phyloP scores from a whole-genome alignment of 2,888 invertebrate genomes.

The Muschampia plurimacula region DNA sequence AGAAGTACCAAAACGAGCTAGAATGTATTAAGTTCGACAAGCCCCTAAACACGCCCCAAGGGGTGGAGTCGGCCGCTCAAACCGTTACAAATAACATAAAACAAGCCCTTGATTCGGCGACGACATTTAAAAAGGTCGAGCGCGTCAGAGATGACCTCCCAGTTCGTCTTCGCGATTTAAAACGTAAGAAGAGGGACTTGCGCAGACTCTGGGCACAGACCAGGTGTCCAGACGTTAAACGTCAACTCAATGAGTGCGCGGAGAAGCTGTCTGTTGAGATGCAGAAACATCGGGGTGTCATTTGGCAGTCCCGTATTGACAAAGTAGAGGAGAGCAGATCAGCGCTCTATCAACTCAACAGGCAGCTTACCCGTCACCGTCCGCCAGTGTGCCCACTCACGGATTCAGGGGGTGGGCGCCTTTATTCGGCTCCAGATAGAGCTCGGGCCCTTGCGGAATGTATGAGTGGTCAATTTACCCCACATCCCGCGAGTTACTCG shows the following conservation, averaged over 20 bases:
- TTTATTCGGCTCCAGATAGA: background rate
- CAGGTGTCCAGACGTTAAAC: conserved; percentile 9
- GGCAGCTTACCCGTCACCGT: background rate
- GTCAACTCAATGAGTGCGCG: background rate
- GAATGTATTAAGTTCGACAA: background rate
- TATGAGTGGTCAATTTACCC: conserved; percentile 6
- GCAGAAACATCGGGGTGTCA: background rate
- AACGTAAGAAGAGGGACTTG: background rate
- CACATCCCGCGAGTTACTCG: background rate
- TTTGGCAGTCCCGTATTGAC: background rate
- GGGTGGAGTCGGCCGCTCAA: background rate
- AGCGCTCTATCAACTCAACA: conserved; percentile 2
- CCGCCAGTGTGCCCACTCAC: background rate
- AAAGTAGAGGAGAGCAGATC: background rate
- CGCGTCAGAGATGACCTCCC: background rate
- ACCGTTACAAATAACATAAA: background rate
- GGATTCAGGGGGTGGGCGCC: background rate
- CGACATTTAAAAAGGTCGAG: background rate
- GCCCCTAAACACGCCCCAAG: background rate
- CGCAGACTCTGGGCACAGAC: background rate
- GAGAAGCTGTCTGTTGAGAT: conserved; percentile 13
- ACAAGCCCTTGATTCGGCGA: background rate
- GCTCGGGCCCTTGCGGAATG: conserved; percentile 9
- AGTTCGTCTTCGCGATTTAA: background rate
- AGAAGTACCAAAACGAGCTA: background rate